Evolutionary conservation across 2,113 vertebrate species (phyloP).

Genomic region (Corythornis cristatus): DNA sequence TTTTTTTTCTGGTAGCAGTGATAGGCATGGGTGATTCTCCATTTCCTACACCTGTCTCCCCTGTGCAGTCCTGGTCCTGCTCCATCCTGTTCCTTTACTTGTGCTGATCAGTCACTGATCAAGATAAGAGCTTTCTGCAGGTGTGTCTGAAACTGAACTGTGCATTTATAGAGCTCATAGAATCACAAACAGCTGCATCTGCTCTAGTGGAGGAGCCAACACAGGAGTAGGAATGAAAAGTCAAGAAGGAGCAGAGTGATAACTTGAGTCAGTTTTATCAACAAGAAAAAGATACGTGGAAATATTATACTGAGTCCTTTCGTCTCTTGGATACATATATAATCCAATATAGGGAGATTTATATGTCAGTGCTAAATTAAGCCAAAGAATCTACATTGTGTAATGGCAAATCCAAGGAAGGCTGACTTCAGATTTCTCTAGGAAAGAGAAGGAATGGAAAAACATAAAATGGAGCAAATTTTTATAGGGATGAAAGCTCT

Average conservation of each 20-base stretch:
- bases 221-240: background rate
- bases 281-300: background rate
- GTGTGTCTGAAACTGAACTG: background rate
- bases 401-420: background rate
- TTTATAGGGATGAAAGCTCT: background rate
- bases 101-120: background rate
- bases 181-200: background rate
- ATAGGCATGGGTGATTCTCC: background rate
- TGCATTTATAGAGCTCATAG: background rate
- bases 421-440: background rate
- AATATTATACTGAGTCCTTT: background rate
- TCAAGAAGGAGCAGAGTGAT: background rate
- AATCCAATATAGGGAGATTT: background rate
- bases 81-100: background rate
- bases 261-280: background rate
- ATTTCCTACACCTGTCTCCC: background rate
- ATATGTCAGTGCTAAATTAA: background rate
- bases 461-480: background rate
- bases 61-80: background rate
- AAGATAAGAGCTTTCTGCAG: background rate
- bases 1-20: background rate
- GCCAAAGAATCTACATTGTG: background rate
- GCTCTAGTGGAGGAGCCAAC: background rate
- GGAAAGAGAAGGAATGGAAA: background rate
- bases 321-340: background rate